Evolutionary conservation across 2,113 vertebrate genomes (phyloP).

Genomic region (Melanocharis versteri): DNA sequence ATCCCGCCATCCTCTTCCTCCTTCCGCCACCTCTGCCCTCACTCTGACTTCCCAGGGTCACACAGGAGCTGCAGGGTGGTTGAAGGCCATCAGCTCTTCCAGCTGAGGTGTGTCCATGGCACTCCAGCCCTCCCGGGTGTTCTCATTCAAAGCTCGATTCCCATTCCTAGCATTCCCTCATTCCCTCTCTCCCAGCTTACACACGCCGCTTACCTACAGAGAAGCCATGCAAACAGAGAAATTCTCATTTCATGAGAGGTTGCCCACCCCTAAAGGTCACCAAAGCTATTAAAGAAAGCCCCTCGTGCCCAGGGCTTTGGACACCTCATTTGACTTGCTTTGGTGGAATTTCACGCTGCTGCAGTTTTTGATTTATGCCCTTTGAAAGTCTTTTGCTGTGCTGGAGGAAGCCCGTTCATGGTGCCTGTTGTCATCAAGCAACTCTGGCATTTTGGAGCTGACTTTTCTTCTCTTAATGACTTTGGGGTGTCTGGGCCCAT

Average conservation of each 20-base stretch:
- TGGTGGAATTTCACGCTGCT: conserved; percentile 40
- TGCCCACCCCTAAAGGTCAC: conserved; percentile 10
- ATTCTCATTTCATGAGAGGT: conserved; percentile 18
- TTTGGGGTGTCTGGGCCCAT: background rate
- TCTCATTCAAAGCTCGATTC: background rate
- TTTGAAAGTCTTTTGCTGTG: conserved; percentile 2
- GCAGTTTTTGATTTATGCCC: conserved; percentile 26
- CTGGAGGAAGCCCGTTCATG: background rate
- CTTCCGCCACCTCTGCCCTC: background rate
- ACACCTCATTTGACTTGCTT: conserved; percentile 35
- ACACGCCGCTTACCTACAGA: background rate
- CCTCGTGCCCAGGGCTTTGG: background rate
- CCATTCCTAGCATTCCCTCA: background rate
- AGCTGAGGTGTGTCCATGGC: accelerated
- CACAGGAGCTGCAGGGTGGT: background rate
- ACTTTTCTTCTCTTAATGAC: background rate
- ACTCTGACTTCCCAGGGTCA: background rate
- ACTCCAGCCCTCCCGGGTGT: background rate
- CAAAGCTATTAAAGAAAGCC: conserved; percentile 17
- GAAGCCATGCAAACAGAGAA: background rate
- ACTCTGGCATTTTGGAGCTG: background rate
- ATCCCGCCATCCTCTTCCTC: background rate
- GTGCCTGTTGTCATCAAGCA: conserved; percentile 11
- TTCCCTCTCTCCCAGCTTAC: background rate
- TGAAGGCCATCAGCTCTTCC: background rate